Base-by-base conservation (phyloP, 2,888 invertebrate species). In the Oscheius sp. region DNA sequence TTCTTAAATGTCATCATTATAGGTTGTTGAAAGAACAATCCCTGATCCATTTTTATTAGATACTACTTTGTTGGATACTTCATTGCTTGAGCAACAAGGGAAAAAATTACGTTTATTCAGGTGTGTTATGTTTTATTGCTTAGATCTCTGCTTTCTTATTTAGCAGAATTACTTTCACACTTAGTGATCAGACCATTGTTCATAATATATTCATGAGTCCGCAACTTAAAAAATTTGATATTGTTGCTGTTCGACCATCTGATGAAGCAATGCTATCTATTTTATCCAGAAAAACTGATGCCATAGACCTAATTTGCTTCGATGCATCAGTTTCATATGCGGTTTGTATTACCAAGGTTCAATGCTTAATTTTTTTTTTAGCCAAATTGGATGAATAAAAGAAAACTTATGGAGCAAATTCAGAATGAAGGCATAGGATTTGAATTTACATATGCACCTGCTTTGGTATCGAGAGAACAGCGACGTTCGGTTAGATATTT, bases 41-140 rank as follows among this genome's bases (percentile, higher is more conserved):
- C 86, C 86, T 5, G 79, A 80, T n/a, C 86, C 86, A 4, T 80
- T 83, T 58, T 70, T 74, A n/a, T 73, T 84, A n/a, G 82, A 86
- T 65, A 67, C 75, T 42, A 52, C 65, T 4, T 53, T 80, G 53
- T 46, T 86, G 53, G 82, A 83, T 53, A 63, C 81, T 17, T 72
- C 64, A 17, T 58, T 72, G 5, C 67, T 85, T 33, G 73, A 80
- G 20, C 76, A 71, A 52, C 70, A 70, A 12, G 85, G 84, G 27
- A 80, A 78, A 69, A 69, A 74, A 33, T 84, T 86, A 67, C 74
- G 86, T 15, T 83, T 84, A 64, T 87, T 84, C 74, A 83, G 79
- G 82, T 81, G 58, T 17, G n/a, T 10, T 17, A n/a, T 61, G n/a
- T n/a, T 46, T 27, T 69, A 12, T 17, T 15, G 29, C 42, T 8